Evolutionary conservation across 2,888 invertebrate genomes (phyloP).

Genomic region (Crioceris asparagi): DNA sequence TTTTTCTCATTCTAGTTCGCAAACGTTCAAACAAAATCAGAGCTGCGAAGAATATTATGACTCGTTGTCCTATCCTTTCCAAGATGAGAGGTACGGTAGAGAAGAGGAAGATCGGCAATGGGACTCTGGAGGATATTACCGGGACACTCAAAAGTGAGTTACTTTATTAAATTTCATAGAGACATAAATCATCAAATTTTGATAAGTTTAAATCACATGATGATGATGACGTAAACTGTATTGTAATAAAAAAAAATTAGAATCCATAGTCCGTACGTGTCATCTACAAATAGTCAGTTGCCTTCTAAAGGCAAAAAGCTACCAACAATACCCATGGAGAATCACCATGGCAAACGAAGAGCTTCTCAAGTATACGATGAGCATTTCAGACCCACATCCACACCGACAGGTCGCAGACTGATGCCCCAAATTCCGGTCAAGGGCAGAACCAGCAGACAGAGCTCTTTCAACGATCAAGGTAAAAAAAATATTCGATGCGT

Average conservation of each 20-base stretch:
- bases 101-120: constrained; percentile 62
- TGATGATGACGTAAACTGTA: no score
- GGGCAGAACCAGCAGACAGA: constrained; percentile 33
- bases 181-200: no score
- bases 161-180: no score
- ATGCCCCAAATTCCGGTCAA: constrained; percentile 35
- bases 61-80: constrained; percentile 51
- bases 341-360: no score
- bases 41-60: constrained; percentile 60
- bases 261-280: no score
- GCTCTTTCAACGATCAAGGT: constrained; percentile 31
- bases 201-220: no score
- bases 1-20: constrained; percentile 18
- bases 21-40: constrained; percentile 24
- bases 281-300: no score
- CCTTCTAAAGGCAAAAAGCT: constrained; percentile 13
- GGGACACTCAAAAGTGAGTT: no score
- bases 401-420: constrained; percentile 31
- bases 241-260: no score
- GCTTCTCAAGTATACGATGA: no score
- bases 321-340: neutral
- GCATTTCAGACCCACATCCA: constrained; percentile 26
- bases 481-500: no score
- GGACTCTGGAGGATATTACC: constrained; percentile 69
- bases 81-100: constrained; percentile 47